phyloP scores from a whole-genome alignment of 2,888 invertebrate genomes.

The Synergus japonicus region DNA sequence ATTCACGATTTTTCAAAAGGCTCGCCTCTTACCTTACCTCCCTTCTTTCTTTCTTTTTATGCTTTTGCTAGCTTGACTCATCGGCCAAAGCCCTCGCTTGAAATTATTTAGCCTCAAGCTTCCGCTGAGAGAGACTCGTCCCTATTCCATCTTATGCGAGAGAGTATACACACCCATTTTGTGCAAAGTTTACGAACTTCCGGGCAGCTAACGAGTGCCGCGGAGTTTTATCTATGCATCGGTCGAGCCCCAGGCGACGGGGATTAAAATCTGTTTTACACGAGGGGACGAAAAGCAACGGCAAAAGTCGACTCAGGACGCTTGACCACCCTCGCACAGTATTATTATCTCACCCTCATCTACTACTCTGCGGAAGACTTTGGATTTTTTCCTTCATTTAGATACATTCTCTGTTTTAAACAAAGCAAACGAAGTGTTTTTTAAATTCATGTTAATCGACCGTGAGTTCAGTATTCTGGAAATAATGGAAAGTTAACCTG shows the following conservation, averaged over 20 bases:
- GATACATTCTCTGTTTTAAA: constrained; percentile 5
- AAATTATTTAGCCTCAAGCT: constrained; percentile 43
- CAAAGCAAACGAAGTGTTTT: not conserved
- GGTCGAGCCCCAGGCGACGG: constrained; percentile 39
- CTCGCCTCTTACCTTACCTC: constrained; percentile 51
- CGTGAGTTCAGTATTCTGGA: too few species aligned
- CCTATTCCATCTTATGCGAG: constrained; percentile 32
- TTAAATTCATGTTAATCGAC: not conserved
- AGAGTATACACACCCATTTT: constrained; percentile 19
- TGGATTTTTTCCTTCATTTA: constrained; percentile 9
- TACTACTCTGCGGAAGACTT: not conserved
- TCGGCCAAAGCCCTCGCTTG: constrained; percentile 41
- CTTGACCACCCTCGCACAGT: constrained; percentile 5
- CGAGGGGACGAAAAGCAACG: constrained; percentile 32
- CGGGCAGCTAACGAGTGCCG: constrained; percentile 36
- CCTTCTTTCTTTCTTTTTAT: constrained; percentile 28
- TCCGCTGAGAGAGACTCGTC: constrained; percentile 23
- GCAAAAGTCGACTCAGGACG: constrained; percentile 31
- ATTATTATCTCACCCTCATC: constrained; percentile 27
- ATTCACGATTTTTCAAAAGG: constrained; percentile 67
- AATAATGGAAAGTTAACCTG: too few species aligned
- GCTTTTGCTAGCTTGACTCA: constrained; percentile 33
- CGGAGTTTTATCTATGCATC: constrained; percentile 39
- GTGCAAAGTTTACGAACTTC: constrained; percentile 36
- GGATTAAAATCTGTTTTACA: constrained; percentile 38